Evolutionary conservation across 2,888 invertebrate species (phyloP).

Genomic region (Luperina nickerlii): DNA sequence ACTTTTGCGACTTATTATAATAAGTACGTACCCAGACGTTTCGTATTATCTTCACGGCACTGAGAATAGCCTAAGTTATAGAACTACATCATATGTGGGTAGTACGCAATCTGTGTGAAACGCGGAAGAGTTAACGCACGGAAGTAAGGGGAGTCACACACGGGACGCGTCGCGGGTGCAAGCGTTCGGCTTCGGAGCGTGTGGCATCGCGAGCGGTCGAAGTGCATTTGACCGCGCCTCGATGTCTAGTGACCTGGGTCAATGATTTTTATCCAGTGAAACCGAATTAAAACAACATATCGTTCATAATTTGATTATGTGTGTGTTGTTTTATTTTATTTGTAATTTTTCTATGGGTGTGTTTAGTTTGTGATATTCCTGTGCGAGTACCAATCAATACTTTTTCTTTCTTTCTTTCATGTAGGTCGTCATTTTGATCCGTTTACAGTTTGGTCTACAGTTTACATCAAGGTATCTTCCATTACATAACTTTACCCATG

Average conservation of each 20-base stretch:
- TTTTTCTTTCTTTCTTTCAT: not conserved
- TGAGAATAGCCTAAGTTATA: not conserved
- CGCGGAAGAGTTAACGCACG: not conserved
- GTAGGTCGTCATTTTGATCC: not conserved
- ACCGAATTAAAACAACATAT: not conserved
- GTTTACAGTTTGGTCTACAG: not conserved
- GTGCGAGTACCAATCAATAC: not conserved
- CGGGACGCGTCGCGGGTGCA: not conserved
- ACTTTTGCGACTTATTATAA: slow-evolving; percentile 21
- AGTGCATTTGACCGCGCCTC: not conserved
- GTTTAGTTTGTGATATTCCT: not conserved
- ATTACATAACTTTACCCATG: not conserved
- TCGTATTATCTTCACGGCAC: not conserved
- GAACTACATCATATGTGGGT: not conserved
- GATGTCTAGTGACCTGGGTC: not conserved
- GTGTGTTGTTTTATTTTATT: not conserved
- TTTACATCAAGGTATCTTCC: not conserved
- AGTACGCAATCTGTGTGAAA: not conserved
- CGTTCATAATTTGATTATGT: not conserved
- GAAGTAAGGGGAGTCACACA: not conserved
- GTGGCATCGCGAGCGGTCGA: not conserved
- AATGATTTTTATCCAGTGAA: not conserved
- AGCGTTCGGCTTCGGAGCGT: not conserved
- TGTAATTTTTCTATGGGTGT: not conserved
- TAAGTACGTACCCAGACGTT: slow-evolving; percentile 12